Base-by-base conservation (phyloP, 2,113 vertebrate genomes). In the Brachyhypopomus occidentalis region DNA sequence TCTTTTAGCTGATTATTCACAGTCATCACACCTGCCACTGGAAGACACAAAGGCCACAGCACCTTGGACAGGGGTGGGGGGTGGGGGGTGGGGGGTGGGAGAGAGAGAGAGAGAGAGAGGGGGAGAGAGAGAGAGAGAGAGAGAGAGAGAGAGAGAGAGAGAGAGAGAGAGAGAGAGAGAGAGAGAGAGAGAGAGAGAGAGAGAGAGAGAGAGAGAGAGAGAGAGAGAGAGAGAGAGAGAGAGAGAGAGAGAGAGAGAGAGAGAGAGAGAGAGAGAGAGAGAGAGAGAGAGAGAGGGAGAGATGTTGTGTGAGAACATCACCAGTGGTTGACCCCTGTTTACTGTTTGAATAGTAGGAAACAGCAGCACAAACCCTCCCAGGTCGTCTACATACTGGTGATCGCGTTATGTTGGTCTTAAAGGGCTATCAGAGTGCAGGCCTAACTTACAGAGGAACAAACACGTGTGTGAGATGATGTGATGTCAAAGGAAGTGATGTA, bases 1-100 rank as follows among this genome's bases (percentile, higher is more conserved):
- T 23, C 82, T 74, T 80, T 85, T 66, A 48, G 48, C 62, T 22
- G 80, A 72, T 83, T 80, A 64, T 83, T 80, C 75, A 73, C 75
- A 69, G 69, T 19, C 74, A 76, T 82, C 70, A 59, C 22, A 66
- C 14, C 4, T 55, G 67, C 73, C 48, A 76, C 77, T 79, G 69
- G 20, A 77, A 55, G 55, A 55, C 79, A 75, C 75, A 17, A 59
- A 80, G 48, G 27, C 17, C 62, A 25, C 25, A 38, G 72, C 59
- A 41, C 79, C 36, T 63, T 76, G 72, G 67, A 82, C 36, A 75
- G 9, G 67, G 78, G 62, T n/a, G 79, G 36, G 64, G 17, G 4
- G 45, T 34, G 48, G 72, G 19, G 38, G 16, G 4, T 11, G 58
- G 16, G 2, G 0, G 4, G 17, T 27, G 71, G 22, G 19, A 34